Conservation (phyloP, 2,888 invertebrate genomes). For the Apamea epomidion region DNA sequence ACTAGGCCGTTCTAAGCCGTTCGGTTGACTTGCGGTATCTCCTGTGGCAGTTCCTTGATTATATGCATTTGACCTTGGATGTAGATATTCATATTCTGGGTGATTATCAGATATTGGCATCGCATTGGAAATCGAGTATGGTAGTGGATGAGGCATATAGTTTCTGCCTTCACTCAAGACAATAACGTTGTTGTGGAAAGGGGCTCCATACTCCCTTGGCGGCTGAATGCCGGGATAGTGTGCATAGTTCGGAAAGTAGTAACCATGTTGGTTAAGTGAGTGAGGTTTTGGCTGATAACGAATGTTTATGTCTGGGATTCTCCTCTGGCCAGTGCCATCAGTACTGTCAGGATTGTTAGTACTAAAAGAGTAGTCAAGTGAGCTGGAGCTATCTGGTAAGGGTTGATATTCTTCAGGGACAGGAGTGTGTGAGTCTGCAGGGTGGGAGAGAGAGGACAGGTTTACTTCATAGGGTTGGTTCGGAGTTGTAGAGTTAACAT, state of each 20-base stretch:
- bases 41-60: conserved; percentile 55
- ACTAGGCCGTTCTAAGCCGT: conserved; percentile 83
- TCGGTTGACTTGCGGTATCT: conserved; percentile 61
- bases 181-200: conserved; percentile 80
- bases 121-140: conserved; percentile 75
- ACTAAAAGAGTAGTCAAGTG: conserved; percentile 79
- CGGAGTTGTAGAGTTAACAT: conserved; percentile 82
- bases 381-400: conserved; percentile 86
- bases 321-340: conserved; percentile 71
- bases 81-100: conserved; percentile 71
- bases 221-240: conserved; percentile 75
- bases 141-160: conserved; percentile 75
- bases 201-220: conserved; percentile 75
- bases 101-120: conserved; percentile 69
- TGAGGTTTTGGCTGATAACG: conserved; percentile 85
- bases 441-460: conserved; percentile 77
- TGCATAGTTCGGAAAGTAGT: conserved; percentile 80
- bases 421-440: conserved; percentile 83
- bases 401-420: conserved; percentile 88
- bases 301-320: conserved; percentile 80
- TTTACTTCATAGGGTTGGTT: conserved; percentile 80
- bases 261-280: conserved; percentile 74
- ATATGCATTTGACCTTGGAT: conserved; percentile 57
- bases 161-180: conserved; percentile 78
- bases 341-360: conserved; percentile 74